Percentiles rank a stretch among this genome's conserved stretches.
Conservation (phyloP, 2,888 invertebrate genomes). For the Synergus japonicus region DNA sequence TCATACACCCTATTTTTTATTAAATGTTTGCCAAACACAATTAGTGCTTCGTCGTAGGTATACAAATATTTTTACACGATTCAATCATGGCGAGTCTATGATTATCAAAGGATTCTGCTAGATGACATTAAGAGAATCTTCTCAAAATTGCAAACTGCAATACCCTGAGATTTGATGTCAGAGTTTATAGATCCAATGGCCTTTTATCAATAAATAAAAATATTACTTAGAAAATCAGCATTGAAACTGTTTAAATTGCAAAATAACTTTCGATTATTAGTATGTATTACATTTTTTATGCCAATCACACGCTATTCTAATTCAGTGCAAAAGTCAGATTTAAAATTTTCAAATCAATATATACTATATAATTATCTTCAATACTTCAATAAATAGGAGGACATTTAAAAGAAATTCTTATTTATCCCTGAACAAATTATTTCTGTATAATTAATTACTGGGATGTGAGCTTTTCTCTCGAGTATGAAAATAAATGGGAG, state of each 20-base stretch:
- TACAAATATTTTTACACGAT: slow-evolving; percentile 33
- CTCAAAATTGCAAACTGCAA: slow-evolving; percentile 18
- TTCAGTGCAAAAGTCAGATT: background rate
- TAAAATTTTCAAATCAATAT: background rate
- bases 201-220: slow-evolving; percentile 15
- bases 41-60: background rate
- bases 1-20: slow-evolving; percentile 36
- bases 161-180: slow-evolving; percentile 18
- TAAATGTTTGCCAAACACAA: slow-evolving; percentile 21
- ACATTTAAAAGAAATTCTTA: background rate
- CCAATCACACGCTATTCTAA: background rate
- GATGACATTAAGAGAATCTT: slow-evolving; percentile 10
- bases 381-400: slow-evolving; percentile 2
- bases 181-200: slow-evolving; percentile 17
- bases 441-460: background rate
- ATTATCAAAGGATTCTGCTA: slow-evolving; percentile 10
- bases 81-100: slow-evolving; percentile 35
- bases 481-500: background rate
- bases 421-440: background rate
- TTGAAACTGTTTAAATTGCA: background rate
- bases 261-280: background rate
- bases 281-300: background rate
- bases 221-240: background rate
- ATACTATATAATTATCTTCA: background rate
- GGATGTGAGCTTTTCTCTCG: background rate